Evolutionary conservation across 2,888 invertebrate genomes (phyloP), one percentile per base, ranked within the genome.

Genomic region (Tortricodes alternella): DNA sequence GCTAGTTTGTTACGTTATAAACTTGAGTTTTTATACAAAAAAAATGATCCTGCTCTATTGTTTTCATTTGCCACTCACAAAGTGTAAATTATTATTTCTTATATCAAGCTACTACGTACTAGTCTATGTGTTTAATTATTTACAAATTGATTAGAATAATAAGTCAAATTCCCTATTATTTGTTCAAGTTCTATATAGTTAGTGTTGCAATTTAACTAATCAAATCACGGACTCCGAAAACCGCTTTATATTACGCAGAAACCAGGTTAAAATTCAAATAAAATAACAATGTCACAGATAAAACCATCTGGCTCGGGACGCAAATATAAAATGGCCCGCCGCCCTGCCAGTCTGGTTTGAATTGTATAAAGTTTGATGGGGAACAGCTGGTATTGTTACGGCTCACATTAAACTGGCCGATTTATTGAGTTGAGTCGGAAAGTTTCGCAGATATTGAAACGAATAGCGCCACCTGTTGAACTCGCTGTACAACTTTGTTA

Each of bases 401-500:
- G 73, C 56, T 78, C 85, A 60, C 58, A 56, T 71, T 63, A 66
- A 62, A 65, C 41, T 84, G 87, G 89, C 74, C 88, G 83, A 76
- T 86, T 85, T 86, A 81, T 85, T 78, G 84, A 85, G 85, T 81
- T 78, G 82, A 80, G 80, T 80, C 80, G 78, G 83, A 82, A 89
- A 89, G 83, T 89, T 89, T 88, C 83, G 87, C 80, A 83, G 86
- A 85, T 89, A 89, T 89, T 89, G 89, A 89, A 89, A 89, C 83
- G 87, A 88, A 88, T 86, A 78, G 82, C 78, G 78, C 81, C 86
- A 89, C 89, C 88, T 89, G 89, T 89, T 89, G 89, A 80, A 68
- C 73, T 67, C 74, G 68, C 74, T 76, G 78, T 74, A 81, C 79
- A 84, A 87, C 80, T 86, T 85, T 71, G 83, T 80, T 89, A 89